phyloP scores from a whole-genome alignment of 2,888 invertebrate genomes.

The Matsumyia berberina region DNA sequence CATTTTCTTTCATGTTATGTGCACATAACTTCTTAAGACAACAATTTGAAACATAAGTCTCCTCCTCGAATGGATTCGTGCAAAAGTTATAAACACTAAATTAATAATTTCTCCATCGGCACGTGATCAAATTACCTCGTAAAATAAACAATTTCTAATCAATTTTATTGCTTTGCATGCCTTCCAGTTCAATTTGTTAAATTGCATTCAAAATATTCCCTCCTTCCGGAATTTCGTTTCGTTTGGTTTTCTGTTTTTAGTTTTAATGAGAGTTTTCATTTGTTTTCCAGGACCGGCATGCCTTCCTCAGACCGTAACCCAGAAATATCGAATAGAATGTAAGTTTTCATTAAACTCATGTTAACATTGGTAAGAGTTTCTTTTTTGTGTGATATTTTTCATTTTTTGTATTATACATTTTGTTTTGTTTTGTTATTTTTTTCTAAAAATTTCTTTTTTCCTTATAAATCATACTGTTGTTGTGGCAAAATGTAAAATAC shows the following conservation, averaged over 20 bases:
- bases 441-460: slow-evolving; percentile 38
- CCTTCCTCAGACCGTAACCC: slow-evolving; percentile 70
- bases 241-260: background rate
- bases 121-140: slow-evolving; percentile 65
- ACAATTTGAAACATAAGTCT: background rate
- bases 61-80: slow-evolving; percentile 27
- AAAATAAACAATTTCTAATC: slow-evolving; percentile 52
- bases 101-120: slow-evolving; percentile 47
- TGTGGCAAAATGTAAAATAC: slow-evolving; percentile 23
- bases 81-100: slow-evolving; percentile 50
- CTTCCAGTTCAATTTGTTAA: slow-evolving; percentile 46
- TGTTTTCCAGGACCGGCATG: slow-evolving; percentile 76
- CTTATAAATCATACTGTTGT: slow-evolving; percentile 21
- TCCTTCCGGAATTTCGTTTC: slow-evolving; percentile 1
- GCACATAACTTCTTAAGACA: slow-evolving; percentile 15
- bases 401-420: slow-evolving; percentile 13
- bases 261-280: slow-evolving; percentile 40
- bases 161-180: slow-evolving; percentile 60
- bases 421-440: slow-evolving; percentile 29
- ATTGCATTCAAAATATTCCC: slow-evolving; percentile 24
- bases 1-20: slow-evolving; percentile 11
- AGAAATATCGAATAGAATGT: slow-evolving; percentile 61
- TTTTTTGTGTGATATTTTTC: slow-evolving; percentile 3
- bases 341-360: slow-evolving; percentile 47
- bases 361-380: slow-evolving; percentile 30